Conservation (phyloP, 2,113 vertebrate species). For the Colaptes auratus region DNA sequence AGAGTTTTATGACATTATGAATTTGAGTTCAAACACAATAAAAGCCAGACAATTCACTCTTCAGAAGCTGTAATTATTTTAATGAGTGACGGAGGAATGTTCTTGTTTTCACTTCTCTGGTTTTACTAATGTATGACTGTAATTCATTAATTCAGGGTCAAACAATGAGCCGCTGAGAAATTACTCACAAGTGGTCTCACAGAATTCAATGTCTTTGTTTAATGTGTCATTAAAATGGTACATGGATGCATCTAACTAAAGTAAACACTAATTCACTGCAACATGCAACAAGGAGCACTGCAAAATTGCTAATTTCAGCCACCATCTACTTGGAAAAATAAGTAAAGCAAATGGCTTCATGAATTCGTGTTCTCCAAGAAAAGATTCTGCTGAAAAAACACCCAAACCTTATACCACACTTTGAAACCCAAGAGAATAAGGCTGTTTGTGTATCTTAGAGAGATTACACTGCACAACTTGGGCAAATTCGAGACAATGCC, state of each 20-base stretch:
- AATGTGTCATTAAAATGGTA: conserved; percentile 47
- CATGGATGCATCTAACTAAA: conserved; percentile 23
- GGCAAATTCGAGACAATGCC: not conserved
- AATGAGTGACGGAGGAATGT: conserved; percentile 13
- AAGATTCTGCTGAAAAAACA: not conserved
- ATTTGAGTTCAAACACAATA: not conserved
- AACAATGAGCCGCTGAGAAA: conserved; percentile 57
- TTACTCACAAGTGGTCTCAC: conserved; percentile 50
- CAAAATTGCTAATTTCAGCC: not conserved
- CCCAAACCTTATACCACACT: not conserved
- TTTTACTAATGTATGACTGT: conserved; percentile 38
- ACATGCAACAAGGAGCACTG: not conserved
- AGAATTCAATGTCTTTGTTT: conserved; percentile 47
- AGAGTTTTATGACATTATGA: not conserved
- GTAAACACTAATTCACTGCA: conserved; percentile 18
- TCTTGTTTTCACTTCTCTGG: conserved; percentile 53
- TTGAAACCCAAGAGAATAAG: not conserved
- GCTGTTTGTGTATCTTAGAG: not conserved
- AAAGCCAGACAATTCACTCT: not conserved
- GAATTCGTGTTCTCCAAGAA: not conserved
- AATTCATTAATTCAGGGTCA: conserved; percentile 66
- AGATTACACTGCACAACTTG: not conserved
- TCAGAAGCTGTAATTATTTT: not conserved
- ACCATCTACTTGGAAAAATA: not conserved
- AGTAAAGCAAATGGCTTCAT: not conserved